Conservation (phyloP, 2,797 vertebrate genomes). For the Eidolon dupreanum region DNA sequence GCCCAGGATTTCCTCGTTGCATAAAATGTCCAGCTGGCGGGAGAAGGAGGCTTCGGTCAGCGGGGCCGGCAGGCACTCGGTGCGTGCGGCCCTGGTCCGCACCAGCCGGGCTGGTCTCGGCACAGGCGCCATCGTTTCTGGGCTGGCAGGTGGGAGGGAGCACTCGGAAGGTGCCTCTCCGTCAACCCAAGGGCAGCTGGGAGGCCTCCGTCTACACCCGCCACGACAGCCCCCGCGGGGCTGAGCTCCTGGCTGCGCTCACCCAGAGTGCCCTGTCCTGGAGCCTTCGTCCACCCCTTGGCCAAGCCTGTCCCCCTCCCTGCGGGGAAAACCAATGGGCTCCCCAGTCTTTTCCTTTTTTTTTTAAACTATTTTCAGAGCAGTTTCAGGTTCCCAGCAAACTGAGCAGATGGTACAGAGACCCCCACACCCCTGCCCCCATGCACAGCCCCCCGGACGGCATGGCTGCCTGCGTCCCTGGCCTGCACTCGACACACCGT, state of each 20-base stretch:
- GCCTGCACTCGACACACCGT: no score
- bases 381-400: not conserved
- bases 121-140: not conserved
- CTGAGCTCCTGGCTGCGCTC: no score
- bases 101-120: fast-evolving
- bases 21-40: constrained; percentile 99
- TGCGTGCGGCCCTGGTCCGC: fast-evolving
- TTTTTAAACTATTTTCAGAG: not conserved
- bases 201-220: not conserved
- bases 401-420: not conserved
- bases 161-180: not conserved
- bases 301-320: not conserved
- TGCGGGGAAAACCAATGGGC: not conserved
- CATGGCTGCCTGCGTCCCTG: no score
- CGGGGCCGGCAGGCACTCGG: fast-evolving
- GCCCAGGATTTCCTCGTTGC: constrained; percentile 99
- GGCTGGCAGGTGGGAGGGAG: not conserved
- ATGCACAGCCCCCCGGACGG: no score
- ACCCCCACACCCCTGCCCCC: no score
- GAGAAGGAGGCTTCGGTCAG: constrained; percentile 66
- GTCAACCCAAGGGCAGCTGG: not conserved
- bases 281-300: not conserved
- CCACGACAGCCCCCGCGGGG: not conserved
- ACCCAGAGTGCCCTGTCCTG: no score
- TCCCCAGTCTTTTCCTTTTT: not conserved